Evolutionary conservation across 2,888 invertebrate genomes (phyloP), one percentile per base, ranked within the genome.

Genomic region (Tryphoninae sp.): DNA sequence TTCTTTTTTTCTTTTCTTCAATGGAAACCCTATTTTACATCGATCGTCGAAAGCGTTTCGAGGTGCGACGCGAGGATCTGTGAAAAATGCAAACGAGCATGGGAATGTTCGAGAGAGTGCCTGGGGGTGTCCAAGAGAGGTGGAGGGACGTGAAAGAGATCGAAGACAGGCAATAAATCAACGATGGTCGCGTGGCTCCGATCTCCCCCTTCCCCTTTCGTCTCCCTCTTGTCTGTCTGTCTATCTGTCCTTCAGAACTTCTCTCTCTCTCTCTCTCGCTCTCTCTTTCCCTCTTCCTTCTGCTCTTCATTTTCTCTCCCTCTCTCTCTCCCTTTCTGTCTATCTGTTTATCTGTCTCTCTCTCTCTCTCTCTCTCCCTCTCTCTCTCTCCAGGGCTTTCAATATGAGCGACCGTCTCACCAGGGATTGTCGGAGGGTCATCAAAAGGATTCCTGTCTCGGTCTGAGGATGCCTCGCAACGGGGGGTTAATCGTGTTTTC

Each of bases 401-500:
- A 72, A 73, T 53, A 9, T 80, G 71, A 85, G 80, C 84, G 86
- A 45, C 13, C 13, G 45, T 7, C 11, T 22, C 23, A 42, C 49
- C 58, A 40, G 51, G 51, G 26, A n/a, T 53, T 23, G 72, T 68
- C 65, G 81, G 83, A 77, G 83, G 78, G 55, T 71, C 82, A 80
- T 82, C 83, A 55, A 75, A 77, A 84, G 84, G 83, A 78, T 86
- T 80, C 81, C 69, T 79, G 62, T 9, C 45, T 45, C 45, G 55
- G 51, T 51, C 33, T 45, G 22, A 19, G 42, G 73, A 16, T 62
- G 33, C 72, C 83, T 64, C 87, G 53, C 87, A 9, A 69, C 78
- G 69, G 87, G 87, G 84, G 85, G 86, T 83, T 89, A 87, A 89
- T 88, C 85, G 86, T 88, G 87, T 88, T 89, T 87, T 86, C 86